These are phyloP conservation scores for Ganaspis sp. DNA, from an alignment of 1,140 invertebrate species.

Conservation along the genomic window DNA sequence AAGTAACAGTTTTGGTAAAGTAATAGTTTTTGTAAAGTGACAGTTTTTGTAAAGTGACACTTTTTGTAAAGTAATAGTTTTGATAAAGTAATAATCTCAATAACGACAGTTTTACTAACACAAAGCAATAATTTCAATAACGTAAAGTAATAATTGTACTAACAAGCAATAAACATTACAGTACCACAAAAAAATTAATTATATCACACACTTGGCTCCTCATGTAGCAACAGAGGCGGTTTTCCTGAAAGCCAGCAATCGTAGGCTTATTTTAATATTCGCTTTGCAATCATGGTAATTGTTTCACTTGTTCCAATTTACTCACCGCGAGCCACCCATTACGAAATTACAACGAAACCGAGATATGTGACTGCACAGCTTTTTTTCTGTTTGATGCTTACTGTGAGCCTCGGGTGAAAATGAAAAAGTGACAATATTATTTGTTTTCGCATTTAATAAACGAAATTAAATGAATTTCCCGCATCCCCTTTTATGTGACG, in stretches of 20 bases:
- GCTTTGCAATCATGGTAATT: constrained; percentile 23
- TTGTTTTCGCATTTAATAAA: background rate
- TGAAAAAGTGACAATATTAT: background rate
- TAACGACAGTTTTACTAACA: too few species aligned
- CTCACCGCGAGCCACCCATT: constrained; percentile 18
- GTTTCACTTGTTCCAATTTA: constrained; percentile 19
- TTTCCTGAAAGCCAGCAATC: background rate
- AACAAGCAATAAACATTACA: too few species aligned
- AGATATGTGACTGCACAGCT: constrained; percentile 3
- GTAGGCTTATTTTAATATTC: constrained; percentile 12
- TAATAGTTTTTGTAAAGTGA: too few species aligned
- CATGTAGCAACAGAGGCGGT: background rate
- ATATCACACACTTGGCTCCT: background rate
- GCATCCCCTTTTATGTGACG: background rate
- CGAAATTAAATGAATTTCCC: background rate
- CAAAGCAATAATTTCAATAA: too few species aligned
- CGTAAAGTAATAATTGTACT: too few species aligned
- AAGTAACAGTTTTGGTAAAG: too few species aligned
- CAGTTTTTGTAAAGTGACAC: too few species aligned
- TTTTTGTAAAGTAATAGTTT: too few species aligned
- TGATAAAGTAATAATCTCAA: too few species aligned
- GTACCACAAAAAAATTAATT: too few species aligned
- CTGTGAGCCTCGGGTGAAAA: background rate
- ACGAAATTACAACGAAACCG: constrained; percentile 22
- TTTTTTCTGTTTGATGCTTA: constrained; percentile 14